Evolutionary conservation across 2,888 invertebrate genomes (phyloP), one percentile per base, ranked within the genome.

Genomic region (Erebia epiphron): DNA sequence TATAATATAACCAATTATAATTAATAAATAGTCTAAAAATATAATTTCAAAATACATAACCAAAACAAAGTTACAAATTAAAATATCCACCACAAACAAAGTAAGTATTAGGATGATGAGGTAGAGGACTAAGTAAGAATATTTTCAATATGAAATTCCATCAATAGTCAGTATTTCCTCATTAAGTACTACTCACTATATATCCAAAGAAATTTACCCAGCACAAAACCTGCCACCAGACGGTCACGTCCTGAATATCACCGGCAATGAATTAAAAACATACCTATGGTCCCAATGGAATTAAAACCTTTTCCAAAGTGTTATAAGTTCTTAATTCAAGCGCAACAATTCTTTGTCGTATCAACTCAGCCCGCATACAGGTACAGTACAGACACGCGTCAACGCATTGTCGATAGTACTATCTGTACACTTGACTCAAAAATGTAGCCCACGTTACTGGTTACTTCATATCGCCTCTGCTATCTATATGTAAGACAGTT

Each of bases 371-470:
- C 92, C 92, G 92, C 90, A 92, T 92, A 75, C 75, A 72, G 78
- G 75, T 75, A 77, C 79, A 79, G 76, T 76, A 77, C 81, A 80
- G 87, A 83, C 84, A 91, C 87, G 90, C 89, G 86, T 82, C 86
- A 86, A 75, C 85, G 91, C 83, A 82, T 86, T 76, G 75, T 78
- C 83, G 90, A 90, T 90, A 90, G 79, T 76, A 78, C 79, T 90
- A 90, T 90, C 89, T 81, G 77, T 87, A 83, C 90, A 90, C 91
- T 90, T 91, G 91, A 86, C 87, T 86, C 80, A 81, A 79, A 82
- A 35, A 81, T 75, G 70, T 77, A 73, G 73, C 72, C 58, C 70
- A 67, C 68, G 67, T 70, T 61, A 69, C 74, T 67, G 56, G 43
- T 61, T 67, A 41, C 60, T 52, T 60, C 61, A 16, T 67, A 67